phyloP scores from a whole-genome alignment of 1,140 invertebrate genomes.

The Centruroides sculpturatus region DNA sequence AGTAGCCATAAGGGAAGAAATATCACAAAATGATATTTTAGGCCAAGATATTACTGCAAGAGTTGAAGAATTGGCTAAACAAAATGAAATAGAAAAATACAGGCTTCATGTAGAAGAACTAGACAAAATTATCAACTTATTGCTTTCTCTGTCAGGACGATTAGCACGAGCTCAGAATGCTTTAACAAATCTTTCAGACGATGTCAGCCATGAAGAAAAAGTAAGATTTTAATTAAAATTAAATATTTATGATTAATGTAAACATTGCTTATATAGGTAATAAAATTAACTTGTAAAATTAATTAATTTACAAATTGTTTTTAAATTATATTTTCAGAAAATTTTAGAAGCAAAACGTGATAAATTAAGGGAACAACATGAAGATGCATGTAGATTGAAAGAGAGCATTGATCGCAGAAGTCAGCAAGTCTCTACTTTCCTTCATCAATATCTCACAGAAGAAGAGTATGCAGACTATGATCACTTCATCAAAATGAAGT shows the following conservation, averaged over 20 bases:
- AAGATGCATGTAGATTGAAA: constrained; percentile 71
- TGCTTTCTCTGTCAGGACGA: constrained; percentile 64
- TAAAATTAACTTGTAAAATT: too few relatives aligned
- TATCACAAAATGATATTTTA: constrained; percentile 54
- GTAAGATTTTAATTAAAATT: constrained; percentile 32
- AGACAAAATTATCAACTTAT: constrained; percentile 70
- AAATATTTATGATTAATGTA: too few relatives aligned
- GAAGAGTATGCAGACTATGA: constrained; percentile 69
- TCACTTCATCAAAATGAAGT: constrained; percentile 82
- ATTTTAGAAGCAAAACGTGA: constrained; percentile 47
- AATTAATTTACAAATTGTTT: too few relatives aligned
- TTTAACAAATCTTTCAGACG: constrained; percentile 43
- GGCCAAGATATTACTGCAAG: constrained; percentile 49
- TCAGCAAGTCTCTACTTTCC: constrained; percentile 52
- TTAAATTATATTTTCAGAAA: not conserved
- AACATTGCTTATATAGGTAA: too few relatives aligned
- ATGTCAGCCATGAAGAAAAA: constrained; percentile 46
- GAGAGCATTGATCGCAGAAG: constrained; percentile 67
- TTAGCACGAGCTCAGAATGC: constrained; percentile 67
- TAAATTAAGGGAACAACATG: constrained; percentile 58
- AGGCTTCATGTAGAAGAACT: constrained; percentile 71
- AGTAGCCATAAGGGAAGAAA: constrained; percentile 53
- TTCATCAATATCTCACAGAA: constrained; percentile 55
- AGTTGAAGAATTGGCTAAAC: constrained; percentile 45
- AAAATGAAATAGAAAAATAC: constrained; percentile 66